phyloP scores from a whole-genome alignment of 2,888 invertebrate species.

The Dyspetes luteomarginatus region DNA sequence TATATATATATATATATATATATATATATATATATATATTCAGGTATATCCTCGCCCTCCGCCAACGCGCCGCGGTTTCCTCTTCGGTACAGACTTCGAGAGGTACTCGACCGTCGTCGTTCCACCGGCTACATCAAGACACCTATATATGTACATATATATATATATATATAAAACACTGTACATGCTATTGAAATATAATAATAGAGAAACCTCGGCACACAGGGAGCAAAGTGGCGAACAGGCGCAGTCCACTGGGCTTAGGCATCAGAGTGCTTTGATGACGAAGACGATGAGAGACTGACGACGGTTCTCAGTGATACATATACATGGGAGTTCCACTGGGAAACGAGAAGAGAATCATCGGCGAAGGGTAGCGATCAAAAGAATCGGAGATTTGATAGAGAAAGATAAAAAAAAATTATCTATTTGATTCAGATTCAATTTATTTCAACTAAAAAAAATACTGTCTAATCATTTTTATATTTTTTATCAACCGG shows the following conservation, averaged over 20 bases:
- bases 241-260: slow-evolving; percentile 24
- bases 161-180: slow-evolving; percentile 39
- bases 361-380: slow-evolving; percentile 6
- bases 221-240: slow-evolving; percentile 34
- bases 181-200: slow-evolving; percentile 50
- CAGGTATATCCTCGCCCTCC: slow-evolving; percentile 61
- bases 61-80: slow-evolving; percentile 60
- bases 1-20: too few species aligned
- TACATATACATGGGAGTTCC: slow-evolving; percentile 43
- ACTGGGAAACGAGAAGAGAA: slow-evolving; percentile 19
- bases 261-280: slow-evolving; percentile 26
- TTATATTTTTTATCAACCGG: not conserved
- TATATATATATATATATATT: too few species aligned
- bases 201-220: slow-evolving; percentile 41
- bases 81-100: slow-evolving; percentile 55
- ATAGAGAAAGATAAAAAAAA: not conserved
- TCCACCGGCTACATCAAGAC: slow-evolving; percentile 50
- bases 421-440: not conserved
- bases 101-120: slow-evolving; percentile 28
- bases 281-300: slow-evolving; percentile 31
- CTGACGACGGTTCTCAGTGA: slow-evolving; percentile 27
- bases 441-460: not conserved
- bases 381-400: not conserved
- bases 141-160: slow-evolving; percentile 29
- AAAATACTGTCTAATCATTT: not conserved